Evolutionary conservation across 2,797 vertebrate species (phyloP), one percentile per base, ranked within the genome.

Genomic region (Acanthis flammea): DNA sequence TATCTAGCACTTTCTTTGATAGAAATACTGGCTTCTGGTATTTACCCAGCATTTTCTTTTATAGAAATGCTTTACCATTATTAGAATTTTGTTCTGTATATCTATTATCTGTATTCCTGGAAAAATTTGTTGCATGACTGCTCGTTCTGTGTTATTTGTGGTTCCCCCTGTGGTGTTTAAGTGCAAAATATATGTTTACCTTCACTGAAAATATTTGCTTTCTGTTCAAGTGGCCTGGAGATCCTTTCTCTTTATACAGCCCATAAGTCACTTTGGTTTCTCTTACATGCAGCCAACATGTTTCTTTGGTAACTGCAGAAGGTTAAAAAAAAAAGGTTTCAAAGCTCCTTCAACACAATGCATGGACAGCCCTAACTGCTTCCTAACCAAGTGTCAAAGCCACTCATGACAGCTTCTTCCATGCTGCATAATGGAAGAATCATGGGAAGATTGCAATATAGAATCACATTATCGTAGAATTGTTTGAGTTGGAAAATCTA

Each of bases 151-250:
- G 84, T 68, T 2, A 5, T 75, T 78, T 75, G 39, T 70, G 33
- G 7, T 58, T 81, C 44, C 35, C 81, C 12, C 6, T 44, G 19
- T 61, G 37, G 31, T 30, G 18, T 60, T 77, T 80, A 55, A 63
- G 17, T 67, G 19, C 12, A 84, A 86, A 74, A 67, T 80, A 27
- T 3, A 2, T 63, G 12, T 76, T 95, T 75, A 72, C 13, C 19
- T 72, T 88, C 35, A 47, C 25, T 62, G 51, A 75, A 81, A 90
- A 75, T 84, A 58, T 44, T 88, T 88, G 37, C 35, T 21, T 81
- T 90, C 9, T 17, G 4, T 30, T 83, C 35, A 48, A 71, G 45
- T 63, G 7, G 7, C 42, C 30, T 54, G 45, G 24, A 67, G 53
- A 75, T 35, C 22, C 15, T 55, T 93, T 70, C 30, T 71, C 27